Percentiles rank a stretch among this genome's conserved stretches.
These are phyloP conservation scores for Diplolepis rosae DNA, from an alignment of 2,888 invertebrate genomes.

Conservation along the genomic window DNA sequence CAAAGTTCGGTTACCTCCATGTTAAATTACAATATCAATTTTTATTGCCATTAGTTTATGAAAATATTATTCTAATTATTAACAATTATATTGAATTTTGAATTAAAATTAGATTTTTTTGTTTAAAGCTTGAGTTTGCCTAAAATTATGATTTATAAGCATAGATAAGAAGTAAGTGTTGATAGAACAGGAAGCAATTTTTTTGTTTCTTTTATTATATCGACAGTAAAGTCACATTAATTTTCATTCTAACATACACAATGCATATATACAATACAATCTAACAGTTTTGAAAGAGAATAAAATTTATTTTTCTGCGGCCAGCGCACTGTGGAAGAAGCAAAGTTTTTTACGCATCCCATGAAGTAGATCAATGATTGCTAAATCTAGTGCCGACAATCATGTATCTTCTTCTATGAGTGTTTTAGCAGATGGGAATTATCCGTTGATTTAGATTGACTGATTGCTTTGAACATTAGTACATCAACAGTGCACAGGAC, in stretches of 20 bases:
- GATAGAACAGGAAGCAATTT: not conserved
- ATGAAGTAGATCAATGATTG: not conserved
- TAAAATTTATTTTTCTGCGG: not conserved
- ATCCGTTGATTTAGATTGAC: slow-evolving; percentile 3
- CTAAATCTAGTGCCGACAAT: not conserved
- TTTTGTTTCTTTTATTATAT: slow-evolving; percentile 1
- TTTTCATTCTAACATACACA: slow-evolving; percentile 27
- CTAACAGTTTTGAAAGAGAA: slow-evolving; percentile 24
- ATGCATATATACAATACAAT: slow-evolving; percentile 27
- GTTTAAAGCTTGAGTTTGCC: no score
- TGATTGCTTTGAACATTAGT: slow-evolving; percentile 27
- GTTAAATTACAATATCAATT: no score
- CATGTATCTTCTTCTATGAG: not conserved
- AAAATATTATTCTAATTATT: no score
- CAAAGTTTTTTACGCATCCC: not conserved
- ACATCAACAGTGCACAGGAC: slow-evolving; percentile 14
- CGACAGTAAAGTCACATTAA: slow-evolving; percentile 22
- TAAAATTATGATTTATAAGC: no score
- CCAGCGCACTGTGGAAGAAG: slow-evolving; percentile 16
- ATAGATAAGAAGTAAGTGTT: no score
- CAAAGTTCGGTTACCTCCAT: no score
- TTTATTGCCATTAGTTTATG: no score
- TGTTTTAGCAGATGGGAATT: not conserved
- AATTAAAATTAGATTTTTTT: no score
- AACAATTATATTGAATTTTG: no score